A percentile compares a stretch with the other conserved stretches of the same genome.
Evolutionary conservation across 1,140 invertebrate species (phyloP).

Genomic region (Bactericera cockerelli): DNA sequence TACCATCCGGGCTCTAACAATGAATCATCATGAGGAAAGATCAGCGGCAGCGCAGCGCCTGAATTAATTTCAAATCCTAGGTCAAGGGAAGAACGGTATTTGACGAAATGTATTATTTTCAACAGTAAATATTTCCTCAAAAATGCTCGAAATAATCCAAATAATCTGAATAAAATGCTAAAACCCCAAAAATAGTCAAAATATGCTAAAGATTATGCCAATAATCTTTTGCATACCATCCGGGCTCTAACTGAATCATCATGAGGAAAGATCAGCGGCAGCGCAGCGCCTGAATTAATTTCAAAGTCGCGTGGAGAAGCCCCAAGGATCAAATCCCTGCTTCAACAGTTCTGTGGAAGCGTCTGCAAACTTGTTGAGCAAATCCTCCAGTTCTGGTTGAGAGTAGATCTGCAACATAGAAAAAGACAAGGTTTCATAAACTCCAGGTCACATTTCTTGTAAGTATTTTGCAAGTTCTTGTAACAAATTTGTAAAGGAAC

Average conservation of each 20-base stretch:
- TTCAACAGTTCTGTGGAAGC: slow-evolving; percentile 5
- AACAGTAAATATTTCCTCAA: too few relatives aligned
- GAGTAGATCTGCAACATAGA: neutral
- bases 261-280: neutral
- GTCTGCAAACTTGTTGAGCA: neutral
- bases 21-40: neutral
- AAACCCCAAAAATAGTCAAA: too few relatives aligned
- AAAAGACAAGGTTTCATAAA: neutral
- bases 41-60: neutral
- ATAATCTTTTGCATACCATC: too few relatives aligned
- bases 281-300: too few relatives aligned
- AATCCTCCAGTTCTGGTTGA: neutral
- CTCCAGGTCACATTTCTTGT: neutral
- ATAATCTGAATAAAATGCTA: too few relatives aligned
- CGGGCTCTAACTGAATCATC: neutral
- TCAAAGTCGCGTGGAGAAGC: neutral
- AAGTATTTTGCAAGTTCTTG: neutral
- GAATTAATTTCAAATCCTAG: too few relatives aligned
- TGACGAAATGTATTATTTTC: too few relatives aligned
- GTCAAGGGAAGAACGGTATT: too few relatives aligned
- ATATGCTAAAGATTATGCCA: too few relatives aligned
- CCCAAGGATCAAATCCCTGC: neutral
- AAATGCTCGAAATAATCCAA: too few relatives aligned
- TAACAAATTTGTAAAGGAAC: neutral
- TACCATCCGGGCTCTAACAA: too few relatives aligned